Base-by-base conservation (phyloP, 1,140 invertebrate genomes). In the Pachypeltis micranthus region DNA sequence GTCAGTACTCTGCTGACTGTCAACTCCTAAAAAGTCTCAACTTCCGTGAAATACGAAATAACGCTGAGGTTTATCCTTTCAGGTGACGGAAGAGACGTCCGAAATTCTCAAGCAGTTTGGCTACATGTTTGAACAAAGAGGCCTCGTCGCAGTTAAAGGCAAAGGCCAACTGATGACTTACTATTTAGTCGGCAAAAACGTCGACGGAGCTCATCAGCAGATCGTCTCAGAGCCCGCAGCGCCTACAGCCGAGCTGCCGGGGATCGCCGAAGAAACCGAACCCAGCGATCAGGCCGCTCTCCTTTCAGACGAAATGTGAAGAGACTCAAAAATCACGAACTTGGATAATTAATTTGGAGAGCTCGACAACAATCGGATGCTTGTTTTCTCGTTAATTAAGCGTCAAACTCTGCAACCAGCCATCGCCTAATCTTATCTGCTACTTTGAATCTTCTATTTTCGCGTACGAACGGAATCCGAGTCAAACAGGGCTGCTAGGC, bases 141-240 rank as follows among this genome's bases (percentile, higher is more conserved):
- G 93, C 1, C 75, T 95, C 44, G 91, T 97, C 0, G 85, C 87
- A 2, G 92, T 97, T 2, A 97, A 96, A 73, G 93, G 93, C 51
- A 96, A 96, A 74, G 93, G 93, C 2, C 90, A 96, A 74, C 79
- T 97, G 14, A 88, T 94, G 83, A 97, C 93, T 0, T 96, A 94
- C 74, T 96, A 95, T 73, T 77, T 98, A 29, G 78, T 86, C 63
- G 87, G 86, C n/a, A 83, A 83, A 73, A 75, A 76, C 4, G 24
- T 10, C 2, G 57, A 56, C 25, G 54, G 21, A 14, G 54, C 19
- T 1, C 21, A 24, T 24, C 21, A 56, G 19, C 21, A 19, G 16
- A 16, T 26, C 54, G 7, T 39, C 31, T 7, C 31, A 10, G 19
- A 56, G 25, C 54, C 54, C 16, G 21, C 54, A 24, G 23, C 25